These are phyloP conservation scores for Apis dorsata DNA, from an alignment of 1,140 invertebrate species.

Conservation along the genomic window DNA sequence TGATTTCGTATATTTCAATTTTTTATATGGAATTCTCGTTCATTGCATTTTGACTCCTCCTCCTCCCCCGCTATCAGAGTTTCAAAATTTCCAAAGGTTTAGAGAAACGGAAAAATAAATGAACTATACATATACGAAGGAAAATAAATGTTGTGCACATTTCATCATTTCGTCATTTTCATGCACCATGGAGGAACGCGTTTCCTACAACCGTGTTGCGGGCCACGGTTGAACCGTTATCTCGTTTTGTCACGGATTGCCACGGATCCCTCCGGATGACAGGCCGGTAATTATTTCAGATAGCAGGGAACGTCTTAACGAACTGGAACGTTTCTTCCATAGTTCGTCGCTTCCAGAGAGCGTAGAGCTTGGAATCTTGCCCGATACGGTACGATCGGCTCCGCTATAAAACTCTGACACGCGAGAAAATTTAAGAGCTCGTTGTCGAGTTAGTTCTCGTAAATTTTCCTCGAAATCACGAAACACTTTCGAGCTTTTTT, in stretches of 20 bases:
- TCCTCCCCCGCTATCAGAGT: too few species aligned
- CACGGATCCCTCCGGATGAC: background rate
- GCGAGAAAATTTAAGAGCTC: constrained; percentile 31
- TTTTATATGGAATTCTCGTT: too few species aligned
- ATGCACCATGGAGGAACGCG: background rate
- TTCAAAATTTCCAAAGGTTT: too few species aligned
- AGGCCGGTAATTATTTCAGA: constrained; percentile 35
- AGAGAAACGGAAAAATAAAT: too few species aligned
- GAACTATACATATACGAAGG: too few species aligned
- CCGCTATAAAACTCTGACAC: constrained; percentile 1
- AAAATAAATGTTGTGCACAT: constrained; percentile 9
- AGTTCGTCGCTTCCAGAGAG: background rate
- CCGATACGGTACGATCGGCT: constrained; percentile 21
- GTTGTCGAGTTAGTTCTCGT: background rate
- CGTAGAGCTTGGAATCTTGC: background rate
- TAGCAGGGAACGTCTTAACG: constrained; percentile 1
- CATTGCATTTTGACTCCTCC: background rate
- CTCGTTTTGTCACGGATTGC: constrained; percentile 27
- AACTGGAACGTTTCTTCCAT: constrained; percentile 28
- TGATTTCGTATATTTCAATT: too few species aligned
- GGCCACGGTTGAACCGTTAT: constrained; percentile 24
- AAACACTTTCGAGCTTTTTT: background rate
- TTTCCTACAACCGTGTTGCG: constrained; percentile 7
- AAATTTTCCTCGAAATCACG: background rate
- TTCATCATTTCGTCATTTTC: constrained; percentile 31